Base-by-base conservation (phyloP, 2,888 invertebrate species). In the Drosophila maculinotata region DNA sequence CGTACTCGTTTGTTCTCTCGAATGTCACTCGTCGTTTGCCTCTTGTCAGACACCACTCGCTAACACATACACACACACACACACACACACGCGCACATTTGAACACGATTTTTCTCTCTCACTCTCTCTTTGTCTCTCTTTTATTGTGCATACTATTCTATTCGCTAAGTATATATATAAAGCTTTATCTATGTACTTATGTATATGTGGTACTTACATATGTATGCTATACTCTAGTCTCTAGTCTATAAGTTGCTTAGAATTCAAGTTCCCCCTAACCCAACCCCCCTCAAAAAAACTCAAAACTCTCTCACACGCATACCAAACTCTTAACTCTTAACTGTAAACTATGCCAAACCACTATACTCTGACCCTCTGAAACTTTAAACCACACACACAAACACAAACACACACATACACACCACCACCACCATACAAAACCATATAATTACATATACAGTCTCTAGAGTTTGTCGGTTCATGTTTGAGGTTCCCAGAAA, bases 231-330 rank as follows among this genome's bases (percentile, higher is more conserved):
- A 31, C 52, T 12, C 17, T 30, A 45, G n/a, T n/a, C n/a, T 20
- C 20, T 80, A 78, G 80, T 52, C 53, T 60, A 57, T 79, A 79
- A 79, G 81, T 66, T 80, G 63, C 52, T 67, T 73, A 64, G 68
- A 65, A 71, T 28, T 65, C 57, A 31, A 57, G 15, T 25, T 35
- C 9, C 15, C 26, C 26, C 25, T 38, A 31, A 14, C 35, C 17
- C n/a, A 25, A 9, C 10, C 28, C 31, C 20, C 47, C 47, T 6
- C 33, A n/a, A 12, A 33, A 15, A 10, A 42, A 52, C 48, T 64
- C 53, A 42, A 35, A 15, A 51, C 28, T 42, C 45, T 23, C 44
- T 35, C 26, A 47, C 38, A n/a, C n/a, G n/a, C n/a, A n/a, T n/a
- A n/a, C n/a, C n/a, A 38, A 25, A 53, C 60, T 64, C n/a, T 63